Evolutionary conservation across 2,888 invertebrate genomes (phyloP).

Genomic region (Holacanthella duospinosa): DNA sequence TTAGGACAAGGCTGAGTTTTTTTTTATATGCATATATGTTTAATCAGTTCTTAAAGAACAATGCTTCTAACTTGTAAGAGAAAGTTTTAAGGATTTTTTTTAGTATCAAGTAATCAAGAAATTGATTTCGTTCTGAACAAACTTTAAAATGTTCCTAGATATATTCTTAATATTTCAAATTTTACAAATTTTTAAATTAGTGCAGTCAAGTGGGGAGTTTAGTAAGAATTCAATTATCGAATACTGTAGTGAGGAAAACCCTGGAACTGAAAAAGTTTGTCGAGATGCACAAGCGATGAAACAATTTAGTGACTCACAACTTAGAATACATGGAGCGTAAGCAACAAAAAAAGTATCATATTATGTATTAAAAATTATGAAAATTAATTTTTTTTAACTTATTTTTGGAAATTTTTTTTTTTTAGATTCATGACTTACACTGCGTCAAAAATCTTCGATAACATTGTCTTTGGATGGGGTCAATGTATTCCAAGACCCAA

Average conservation of each 20-base stretch:
- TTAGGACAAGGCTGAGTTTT: no score
- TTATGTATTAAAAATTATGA: not conserved
- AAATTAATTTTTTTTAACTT: not conserved
- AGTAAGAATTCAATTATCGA: not conserved
- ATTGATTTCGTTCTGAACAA: no score
- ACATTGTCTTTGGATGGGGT: not conserved
- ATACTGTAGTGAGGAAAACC: not conserved
- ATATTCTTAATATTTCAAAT: no score
- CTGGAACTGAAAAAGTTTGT: not conserved
- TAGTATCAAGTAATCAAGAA: no score
- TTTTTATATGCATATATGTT: no score
- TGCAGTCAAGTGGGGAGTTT: no score
- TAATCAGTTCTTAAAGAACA: no score
- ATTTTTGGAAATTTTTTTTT: not conserved
- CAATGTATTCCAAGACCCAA: not conserved
- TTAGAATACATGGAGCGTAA: not conserved
- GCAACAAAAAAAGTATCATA: not conserved
- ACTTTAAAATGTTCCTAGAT: no score
- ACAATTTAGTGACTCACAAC: not conserved
- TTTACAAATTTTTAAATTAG: no score
- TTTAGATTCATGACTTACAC: not conserved
- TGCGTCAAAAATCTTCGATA: not conserved
- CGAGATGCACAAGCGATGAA: not conserved
- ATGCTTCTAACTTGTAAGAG: no score
- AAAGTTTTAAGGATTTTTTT: no score